Base-by-base conservation (phyloP, 2,113 vertebrate genomes). In the Microcebus jonahi region DNA sequence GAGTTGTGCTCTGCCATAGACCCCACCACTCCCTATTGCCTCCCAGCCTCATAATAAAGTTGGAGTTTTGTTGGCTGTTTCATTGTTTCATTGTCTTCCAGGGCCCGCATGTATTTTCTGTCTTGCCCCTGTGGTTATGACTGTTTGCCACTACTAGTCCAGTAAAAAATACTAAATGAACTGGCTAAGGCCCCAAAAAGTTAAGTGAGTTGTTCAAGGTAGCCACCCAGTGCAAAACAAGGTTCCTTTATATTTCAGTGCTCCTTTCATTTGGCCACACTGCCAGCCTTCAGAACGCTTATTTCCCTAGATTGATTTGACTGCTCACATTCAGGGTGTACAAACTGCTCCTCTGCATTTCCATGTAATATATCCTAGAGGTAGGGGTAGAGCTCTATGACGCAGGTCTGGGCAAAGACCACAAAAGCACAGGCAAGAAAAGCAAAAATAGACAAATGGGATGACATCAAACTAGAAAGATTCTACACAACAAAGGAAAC, bases 131-230 rank as follows among this genome's bases (percentile, higher is more conserved):
- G 6, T 81, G 65, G 11, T 7, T 21, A 42, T 65, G 21, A 95
- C 11, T 79, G 8, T 67, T 94, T 75, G 63, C 31, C 57, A 80
- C 27, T 80, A 21, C 3, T 90, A 42, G 18, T 45, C 57, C 77
- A 70, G 63, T 75, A 34, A 94, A 39, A 90, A 90, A 75, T 17
- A n/a, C 73, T 75, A 55, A 57, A 67, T 61, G 42, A 94, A 3
- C 7, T 59, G 31, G 12, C 55, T 65, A 50, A 97, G 63, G 90
- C 85, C 90, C 70, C 95, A 50, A 96, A 94, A 65, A 39, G 65
- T 97, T 98, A 93, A 97, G 79, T 97, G 83, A 97, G 36, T 80
- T 70, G 61, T 82, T 80, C 81, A 87, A 55, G 55, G 29, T 8
- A 53, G 23, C 17, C 88, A 97, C 71, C 57, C 29, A 68, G 34